Evolutionary conservation across 2,888 invertebrate species (phyloP), one percentile per base, ranked within the genome.

Genomic region (Sturmia bella): DNA sequence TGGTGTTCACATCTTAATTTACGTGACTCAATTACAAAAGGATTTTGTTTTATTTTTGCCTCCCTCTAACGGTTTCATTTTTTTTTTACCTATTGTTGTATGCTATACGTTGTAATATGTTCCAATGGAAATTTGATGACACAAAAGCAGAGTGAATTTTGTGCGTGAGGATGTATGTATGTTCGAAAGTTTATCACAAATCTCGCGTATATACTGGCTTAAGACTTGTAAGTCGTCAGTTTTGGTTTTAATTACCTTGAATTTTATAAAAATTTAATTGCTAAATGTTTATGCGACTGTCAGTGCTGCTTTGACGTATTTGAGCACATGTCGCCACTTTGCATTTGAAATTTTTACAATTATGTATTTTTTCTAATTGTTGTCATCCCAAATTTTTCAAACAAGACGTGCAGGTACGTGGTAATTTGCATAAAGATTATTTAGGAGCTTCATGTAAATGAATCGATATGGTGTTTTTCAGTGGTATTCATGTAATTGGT

Each of bases 11-110:
- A 77, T 80, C 69, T 85, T 85, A 84, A 85, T 87, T 86, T 88
- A 88, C 88, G 87, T 88, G 87, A 89, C 87, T 87, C 88, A 88
- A 87, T 88, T 87, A 86, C 85, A 85, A 86, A 86, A 85, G 84
- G 85, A 86, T 87, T 86, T 86, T 84, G 75, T 45, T 74, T 32
- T 45, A 45, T 32, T 19, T 43, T 73, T 64, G 52, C 4, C 21
- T 41, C 32, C 43, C 32, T 39, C 15, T 81, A 32, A 7, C 32
- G 32, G 81, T 81, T 78, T 75, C 66, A 82, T 79, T 37, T 37
- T 57, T n/a, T 45, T 57, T 45, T 6, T 17, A 11, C 4, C 59
- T 59, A 43, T 64, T 54, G 17, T 64, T 54, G 17, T 57, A 12
- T 57, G 19, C 13, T 37, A 45, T 54, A 19, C 63, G 63, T 54